Conservation (phyloP, 2,797 vertebrate species). For the Mormyrops attenuatus region DNA sequence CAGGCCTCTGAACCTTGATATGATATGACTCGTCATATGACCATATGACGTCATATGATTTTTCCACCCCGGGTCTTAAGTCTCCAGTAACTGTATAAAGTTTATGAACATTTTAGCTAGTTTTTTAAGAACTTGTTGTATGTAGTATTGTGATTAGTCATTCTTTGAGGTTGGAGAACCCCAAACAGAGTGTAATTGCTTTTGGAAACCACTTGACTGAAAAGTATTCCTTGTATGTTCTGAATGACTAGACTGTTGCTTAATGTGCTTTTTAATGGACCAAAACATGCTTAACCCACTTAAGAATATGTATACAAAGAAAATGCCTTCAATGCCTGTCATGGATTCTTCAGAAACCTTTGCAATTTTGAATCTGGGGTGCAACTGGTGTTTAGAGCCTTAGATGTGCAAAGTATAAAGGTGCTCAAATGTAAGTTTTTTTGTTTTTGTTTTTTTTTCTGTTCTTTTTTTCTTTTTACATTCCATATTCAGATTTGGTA, state of each 20-base stretch:
- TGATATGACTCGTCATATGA: not conserved
- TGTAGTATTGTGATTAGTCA: not conserved
- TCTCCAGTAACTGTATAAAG: not conserved
- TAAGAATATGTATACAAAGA: conserved; percentile 7
- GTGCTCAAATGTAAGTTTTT: not conserved
- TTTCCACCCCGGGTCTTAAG: not conserved
- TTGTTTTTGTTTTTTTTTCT: not conserved
- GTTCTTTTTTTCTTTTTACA: not conserved
- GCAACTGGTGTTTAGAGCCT: not conserved
- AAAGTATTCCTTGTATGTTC: not conserved
- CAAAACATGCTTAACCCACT: not conserved
- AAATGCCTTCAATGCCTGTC: not conserved
- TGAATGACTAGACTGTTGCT: not conserved
- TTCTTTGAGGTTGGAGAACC: not conserved
- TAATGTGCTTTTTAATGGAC: not conserved
- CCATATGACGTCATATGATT: too few relatives aligned
- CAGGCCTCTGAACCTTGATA: not conserved
- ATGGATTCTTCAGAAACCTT: not conserved
- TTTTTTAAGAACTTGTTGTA: conserved; percentile 19
- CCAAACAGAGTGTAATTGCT: not conserved
- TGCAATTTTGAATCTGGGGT: not conserved
- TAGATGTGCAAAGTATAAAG: not conserved
- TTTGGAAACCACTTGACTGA: conserved; percentile 22
- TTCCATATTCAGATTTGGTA: not conserved
- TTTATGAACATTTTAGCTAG: not conserved